A percentile compares a stretch with the other conserved stretches of the same genome.
Conservation (phyloP, 2,888 invertebrate genomes). For the Ectemnius cavifrons region DNA sequence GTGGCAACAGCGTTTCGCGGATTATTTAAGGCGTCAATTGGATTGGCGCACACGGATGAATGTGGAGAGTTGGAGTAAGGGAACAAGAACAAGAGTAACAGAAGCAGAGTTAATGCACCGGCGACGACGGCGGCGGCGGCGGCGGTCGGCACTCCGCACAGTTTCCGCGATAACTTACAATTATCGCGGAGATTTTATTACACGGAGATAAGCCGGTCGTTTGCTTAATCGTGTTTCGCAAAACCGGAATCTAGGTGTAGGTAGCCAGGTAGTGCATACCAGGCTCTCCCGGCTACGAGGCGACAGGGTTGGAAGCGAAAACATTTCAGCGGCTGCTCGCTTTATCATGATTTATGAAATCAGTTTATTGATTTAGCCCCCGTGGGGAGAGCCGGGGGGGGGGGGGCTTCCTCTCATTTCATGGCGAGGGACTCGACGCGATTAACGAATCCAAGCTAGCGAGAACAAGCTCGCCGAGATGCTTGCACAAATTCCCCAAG, state of each 20-base stretch:
- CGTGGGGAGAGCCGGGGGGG: background rate
- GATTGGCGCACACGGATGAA: background rate
- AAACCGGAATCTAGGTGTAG: slow-evolving; percentile 26
- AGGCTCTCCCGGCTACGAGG: background rate
- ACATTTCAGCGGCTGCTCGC: slow-evolving; percentile 9
- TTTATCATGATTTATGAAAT: slow-evolving; percentile 44
- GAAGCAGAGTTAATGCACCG: slow-evolving; percentile 17
- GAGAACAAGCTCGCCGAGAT: background rate
- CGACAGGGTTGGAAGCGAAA: slow-evolving; percentile 4
- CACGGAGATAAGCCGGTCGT: slow-evolving; percentile 39
- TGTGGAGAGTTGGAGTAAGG: slow-evolving; percentile 17
- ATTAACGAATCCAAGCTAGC: slow-evolving; percentile 8
- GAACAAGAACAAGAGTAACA: slow-evolving; percentile 26
- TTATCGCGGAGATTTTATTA: slow-evolving; percentile 47
- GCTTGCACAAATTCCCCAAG: background rate
- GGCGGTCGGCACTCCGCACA: slow-evolving; percentile 17
- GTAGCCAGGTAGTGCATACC: no score
- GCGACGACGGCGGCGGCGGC: no score
- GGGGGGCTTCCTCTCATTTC: background rate
- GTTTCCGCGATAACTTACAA: slow-evolving; percentile 39
- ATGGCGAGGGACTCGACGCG: slow-evolving; percentile 3
- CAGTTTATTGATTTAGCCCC: slow-evolving; percentile 25
- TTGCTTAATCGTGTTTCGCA: slow-evolving; percentile 44
- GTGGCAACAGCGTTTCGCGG: background rate
- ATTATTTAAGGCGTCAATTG: slow-evolving; percentile 3